These are phyloP conservation scores for Sebastes wilsoni DNA, from an alignment of 2,797 vertebrate genomes.

Conservation along the genomic window DNA sequence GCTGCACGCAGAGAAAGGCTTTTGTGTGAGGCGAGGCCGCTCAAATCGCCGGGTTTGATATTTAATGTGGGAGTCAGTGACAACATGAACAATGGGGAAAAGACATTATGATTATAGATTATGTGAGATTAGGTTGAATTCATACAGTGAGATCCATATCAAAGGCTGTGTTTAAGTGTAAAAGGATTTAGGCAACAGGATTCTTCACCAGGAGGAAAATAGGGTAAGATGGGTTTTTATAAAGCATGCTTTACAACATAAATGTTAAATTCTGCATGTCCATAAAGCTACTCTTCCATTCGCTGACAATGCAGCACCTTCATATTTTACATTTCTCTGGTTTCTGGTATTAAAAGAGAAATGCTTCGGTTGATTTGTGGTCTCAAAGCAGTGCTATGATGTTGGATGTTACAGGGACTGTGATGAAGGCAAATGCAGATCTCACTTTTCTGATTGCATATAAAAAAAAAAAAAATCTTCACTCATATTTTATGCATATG, in stretches of 20 bases:
- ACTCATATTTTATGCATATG: too few species aligned
- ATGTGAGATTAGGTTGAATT: conserved; percentile 20
- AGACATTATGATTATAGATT: conserved; percentile 34
- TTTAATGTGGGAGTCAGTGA: conserved; percentile 31
- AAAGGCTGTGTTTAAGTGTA: neutral
- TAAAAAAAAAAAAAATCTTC: too few species aligned
- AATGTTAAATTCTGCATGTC: neutral
- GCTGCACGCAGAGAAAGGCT: conserved; percentile 12
- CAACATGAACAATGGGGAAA: conserved; percentile 22
- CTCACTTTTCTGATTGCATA: too few species aligned
- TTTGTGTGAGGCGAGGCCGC: conserved; percentile 26
- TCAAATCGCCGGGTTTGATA: conserved; percentile 2
- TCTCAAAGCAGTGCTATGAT: too few species aligned
- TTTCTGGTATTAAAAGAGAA: neutral
- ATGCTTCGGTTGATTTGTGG: neutral
- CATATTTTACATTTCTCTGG: neutral
- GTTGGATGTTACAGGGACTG: too few species aligned
- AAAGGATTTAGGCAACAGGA: neutral
- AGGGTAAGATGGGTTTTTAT: neutral
- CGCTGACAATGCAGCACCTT: neutral
- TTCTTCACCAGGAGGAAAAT: neutral
- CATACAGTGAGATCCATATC: neutral
- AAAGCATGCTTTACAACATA: neutral
- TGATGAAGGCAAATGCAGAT: too few species aligned
- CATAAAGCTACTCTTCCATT: neutral